These are phyloP conservation scores for Falco novaeseelandiae DNA, from an alignment of 2,797 vertebrate species.

Conservation along the genomic window DNA sequence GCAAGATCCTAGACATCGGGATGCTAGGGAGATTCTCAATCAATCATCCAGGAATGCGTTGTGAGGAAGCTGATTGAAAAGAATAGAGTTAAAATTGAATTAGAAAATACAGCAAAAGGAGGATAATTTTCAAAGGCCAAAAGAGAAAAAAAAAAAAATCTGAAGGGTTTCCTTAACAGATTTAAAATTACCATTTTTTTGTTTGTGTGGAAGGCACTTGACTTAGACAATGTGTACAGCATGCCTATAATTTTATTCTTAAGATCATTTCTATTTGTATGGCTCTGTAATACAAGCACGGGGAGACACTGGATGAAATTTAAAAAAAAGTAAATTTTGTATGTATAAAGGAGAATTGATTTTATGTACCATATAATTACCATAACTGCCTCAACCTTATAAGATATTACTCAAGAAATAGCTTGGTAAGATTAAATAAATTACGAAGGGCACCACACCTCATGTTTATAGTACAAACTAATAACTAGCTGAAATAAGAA, in stretches of 20 bases:
- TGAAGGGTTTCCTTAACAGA: not conserved
- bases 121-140: not conserved
- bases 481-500: conserved; percentile 5
- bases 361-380: conserved; percentile 35
- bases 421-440: conserved; percentile 32
- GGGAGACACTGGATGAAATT: not conserved
- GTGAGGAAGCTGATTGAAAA: not conserved
- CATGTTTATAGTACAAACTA: not conserved
- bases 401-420: conserved; percentile 31
- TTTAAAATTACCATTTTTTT: not conserved
- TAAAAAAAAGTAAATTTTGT: conserved; percentile 27
- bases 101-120: not conserved
- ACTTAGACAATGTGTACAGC: not conserved
- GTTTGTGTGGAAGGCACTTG: not conserved
- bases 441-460: conserved; percentile 11
- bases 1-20: not conserved
- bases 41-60: not conserved
- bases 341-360: conserved; percentile 1
- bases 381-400: not conserved
- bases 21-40: not conserved
- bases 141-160: not conserved
- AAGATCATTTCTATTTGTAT: not conserved
- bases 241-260: not conserved
- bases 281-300: not conserved
- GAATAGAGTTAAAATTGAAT: not conserved